These are phyloP conservation scores for Antheraea assamensis DNA, from an alignment of 2,888 invertebrate species.

Conservation along the genomic window DNA sequence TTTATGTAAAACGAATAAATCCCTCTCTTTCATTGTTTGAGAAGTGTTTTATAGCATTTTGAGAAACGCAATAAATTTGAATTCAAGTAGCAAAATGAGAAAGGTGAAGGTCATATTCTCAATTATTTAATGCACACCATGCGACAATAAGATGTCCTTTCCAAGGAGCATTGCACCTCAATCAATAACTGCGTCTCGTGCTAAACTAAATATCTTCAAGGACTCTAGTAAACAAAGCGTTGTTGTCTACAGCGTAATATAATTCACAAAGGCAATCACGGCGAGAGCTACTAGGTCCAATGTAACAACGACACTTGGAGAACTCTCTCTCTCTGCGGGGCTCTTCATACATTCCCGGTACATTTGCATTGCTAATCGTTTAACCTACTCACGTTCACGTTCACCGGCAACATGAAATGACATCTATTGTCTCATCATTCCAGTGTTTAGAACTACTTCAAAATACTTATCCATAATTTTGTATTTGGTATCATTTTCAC, in stretches of 20 bases:
- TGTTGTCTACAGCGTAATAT: neutral
- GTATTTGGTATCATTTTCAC: neutral
- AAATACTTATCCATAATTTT: neutral
- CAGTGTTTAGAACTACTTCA: neutral
- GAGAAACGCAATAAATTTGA: neutral
- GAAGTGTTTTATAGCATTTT: neutral
- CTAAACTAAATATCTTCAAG: neutral
- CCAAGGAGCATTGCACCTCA: neutral
- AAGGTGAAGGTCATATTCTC: neutral
- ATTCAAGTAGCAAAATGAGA: neutral
- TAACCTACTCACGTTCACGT: slow-evolving; percentile 7
- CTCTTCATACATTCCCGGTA: neutral
- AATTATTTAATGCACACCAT: neutral
- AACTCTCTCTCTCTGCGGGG: slow-evolving; percentile 8
- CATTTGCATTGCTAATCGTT: slow-evolving; percentile 20
- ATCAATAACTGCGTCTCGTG: neutral
- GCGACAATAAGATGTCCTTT: neutral
- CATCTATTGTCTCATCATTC: neutral
- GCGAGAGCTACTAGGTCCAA: slow-evolving; percentile 6
- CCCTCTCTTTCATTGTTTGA: neutral
- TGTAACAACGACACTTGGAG: slow-evolving; percentile 10
- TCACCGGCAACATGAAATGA: neutral
- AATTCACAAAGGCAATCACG: slow-evolving; percentile 15
- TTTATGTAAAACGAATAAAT: neutral
- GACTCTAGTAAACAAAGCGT: neutral